Evolutionary conservation across 2,113 vertebrate species (phyloP).

Genomic region (Nyctereutes procyonoides): DNA sequence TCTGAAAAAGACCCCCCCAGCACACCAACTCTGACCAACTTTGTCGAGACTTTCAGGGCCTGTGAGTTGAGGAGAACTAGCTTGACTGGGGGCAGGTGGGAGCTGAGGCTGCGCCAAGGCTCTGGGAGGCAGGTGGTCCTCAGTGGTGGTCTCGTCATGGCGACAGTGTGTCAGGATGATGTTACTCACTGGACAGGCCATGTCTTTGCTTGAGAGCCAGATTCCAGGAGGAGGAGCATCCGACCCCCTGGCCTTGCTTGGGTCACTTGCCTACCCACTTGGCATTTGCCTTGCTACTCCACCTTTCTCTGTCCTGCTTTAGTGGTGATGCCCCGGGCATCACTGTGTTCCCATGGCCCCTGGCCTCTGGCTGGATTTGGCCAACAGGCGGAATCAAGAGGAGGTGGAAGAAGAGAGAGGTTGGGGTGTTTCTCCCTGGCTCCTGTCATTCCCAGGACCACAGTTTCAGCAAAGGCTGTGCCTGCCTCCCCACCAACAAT

Average conservation of each 20-base stretch:
- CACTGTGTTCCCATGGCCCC: not conserved
- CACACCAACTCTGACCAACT: not conserved
- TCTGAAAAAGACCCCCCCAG: not conserved
- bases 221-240: not conserved
- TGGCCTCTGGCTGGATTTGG: not conserved
- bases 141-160: not conserved
- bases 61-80: not conserved
- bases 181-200: not conserved
- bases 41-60: not conserved
- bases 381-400: not conserved
- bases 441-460: not conserved
- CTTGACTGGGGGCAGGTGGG: not conserved
- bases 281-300: not conserved
- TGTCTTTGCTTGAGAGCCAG: not conserved
- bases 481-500: rapidly evolving
- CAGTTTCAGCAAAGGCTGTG: not conserved
- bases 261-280: not conserved
- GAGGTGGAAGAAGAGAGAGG: not conserved
- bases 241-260: not conserved
- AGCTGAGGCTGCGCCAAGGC: not conserved
- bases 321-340: not conserved
- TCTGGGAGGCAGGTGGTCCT: not conserved
- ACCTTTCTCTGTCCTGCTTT: not conserved
- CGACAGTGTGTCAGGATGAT: not conserved
- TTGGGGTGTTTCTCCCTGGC: not conserved